These are phyloP conservation scores for Hirtodrosophila alboralis DNA, from an alignment of 2,888 invertebrate species.

Conservation along the genomic window DNA sequence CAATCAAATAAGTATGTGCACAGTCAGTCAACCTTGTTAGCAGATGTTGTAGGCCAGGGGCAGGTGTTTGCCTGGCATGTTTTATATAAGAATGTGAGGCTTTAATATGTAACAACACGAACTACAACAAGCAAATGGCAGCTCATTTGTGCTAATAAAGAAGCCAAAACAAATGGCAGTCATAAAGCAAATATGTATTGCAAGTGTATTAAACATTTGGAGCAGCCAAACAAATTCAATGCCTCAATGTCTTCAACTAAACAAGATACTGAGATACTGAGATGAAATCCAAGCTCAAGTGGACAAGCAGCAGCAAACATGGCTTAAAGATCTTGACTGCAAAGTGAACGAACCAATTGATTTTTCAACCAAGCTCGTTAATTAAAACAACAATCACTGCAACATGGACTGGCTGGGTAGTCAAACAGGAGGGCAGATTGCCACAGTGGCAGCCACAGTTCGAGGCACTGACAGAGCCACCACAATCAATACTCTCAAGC, in stretches of 20 bases:
- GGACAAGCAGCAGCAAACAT: slow-evolving; percentile 28
- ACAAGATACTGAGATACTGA: slow-evolving; percentile 23
- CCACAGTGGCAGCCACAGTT: slow-evolving; percentile 23
- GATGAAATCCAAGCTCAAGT: slow-evolving; percentile 65
- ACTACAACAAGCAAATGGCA: slow-evolving; percentile 29
- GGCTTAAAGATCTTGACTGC: slow-evolving; percentile 36
- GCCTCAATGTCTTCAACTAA: slow-evolving; percentile 52
- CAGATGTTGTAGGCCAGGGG: slow-evolving; percentile 2
- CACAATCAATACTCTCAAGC: slow-evolving; percentile 29
- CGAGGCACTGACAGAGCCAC: not conserved
- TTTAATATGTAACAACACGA: slow-evolving; percentile 53
- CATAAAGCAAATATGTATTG: slow-evolving; percentile 54
- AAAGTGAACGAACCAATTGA: slow-evolving; percentile 53
- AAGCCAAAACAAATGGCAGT: slow-evolving; percentile 43
- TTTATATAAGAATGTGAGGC: slow-evolving; percentile 52
- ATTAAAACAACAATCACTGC: slow-evolving; percentile 72
- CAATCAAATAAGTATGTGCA: slow-evolving; percentile 42
- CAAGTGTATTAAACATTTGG: slow-evolving; percentile 54
- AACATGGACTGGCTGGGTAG: slow-evolving; percentile 24
- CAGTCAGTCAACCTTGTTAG: slow-evolving; percentile 40
- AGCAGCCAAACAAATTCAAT: slow-evolving; percentile 48
- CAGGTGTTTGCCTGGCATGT: slow-evolving; percentile 16
- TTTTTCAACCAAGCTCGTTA: slow-evolving; percentile 63
- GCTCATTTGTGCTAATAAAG: slow-evolving; percentile 68
- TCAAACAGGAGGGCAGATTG: slow-evolving; percentile 26